Evolutionary conservation across 1,140 invertebrate species (phyloP), one percentile per base, ranked within the genome.

Genomic region (Sycophaga agraensis): DNA sequence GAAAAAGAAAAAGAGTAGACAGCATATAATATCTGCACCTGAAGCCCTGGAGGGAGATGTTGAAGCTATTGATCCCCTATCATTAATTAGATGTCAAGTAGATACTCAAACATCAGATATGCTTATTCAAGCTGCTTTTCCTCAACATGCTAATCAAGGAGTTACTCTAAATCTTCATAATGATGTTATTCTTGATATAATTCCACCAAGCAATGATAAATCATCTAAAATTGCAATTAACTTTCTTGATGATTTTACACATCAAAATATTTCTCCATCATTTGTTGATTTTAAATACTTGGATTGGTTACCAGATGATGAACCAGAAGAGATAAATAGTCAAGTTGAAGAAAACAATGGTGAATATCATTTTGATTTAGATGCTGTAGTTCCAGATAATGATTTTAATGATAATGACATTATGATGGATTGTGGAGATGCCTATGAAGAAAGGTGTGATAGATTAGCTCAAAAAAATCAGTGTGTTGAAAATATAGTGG

Each of bases 1-100:
- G 55, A 71, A 72, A 39, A 76, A 73, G 37, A 74, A 76, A 50
- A 73, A 69, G 59, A 56, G 57, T 35, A 56, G 31, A 7, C 66
- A 70, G 14, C 67, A 70, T 8, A 79, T 82, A 43, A 62, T 77
- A 8, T 9, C 31, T 4, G 79, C 79, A 14, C 70, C 69, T 3
- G 82, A 85, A 54, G 73, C 78, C 59, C 59, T 83, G 3, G 74
- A 70, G 42, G 77, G 78, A 50, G 73, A 73, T 1, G 39, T 82
- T 4, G 79, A 83, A 17, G 64, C 78, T 0, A 71, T 65, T 0
- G 78, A 70, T 45, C 68, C 70, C 1, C 40, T 58, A 11, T 68
- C 70, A 11, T 39, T 73, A 34, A 71, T 70, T 63, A 62, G 67
- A 40, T 67, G 69, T 26, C 67, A 73, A 17, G 68, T 58, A 19